Evolutionary conservation across 2,113 vertebrate genomes (phyloP).

Genomic region (Heloderma charlesbogerti): DNA sequence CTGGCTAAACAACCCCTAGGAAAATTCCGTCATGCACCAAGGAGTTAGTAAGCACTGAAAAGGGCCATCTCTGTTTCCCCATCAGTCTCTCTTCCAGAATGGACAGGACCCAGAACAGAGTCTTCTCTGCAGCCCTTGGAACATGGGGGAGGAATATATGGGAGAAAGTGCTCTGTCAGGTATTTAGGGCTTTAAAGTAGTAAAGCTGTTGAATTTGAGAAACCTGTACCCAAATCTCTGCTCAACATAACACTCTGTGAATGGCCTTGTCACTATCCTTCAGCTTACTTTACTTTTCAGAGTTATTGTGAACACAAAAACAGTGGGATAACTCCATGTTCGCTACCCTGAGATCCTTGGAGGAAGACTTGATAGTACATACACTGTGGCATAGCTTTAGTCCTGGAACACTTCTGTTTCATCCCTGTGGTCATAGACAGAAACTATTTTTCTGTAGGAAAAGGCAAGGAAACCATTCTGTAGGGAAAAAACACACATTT

Average conservation of each 20-base stretch:
- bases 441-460: background rate
- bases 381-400: background rate
- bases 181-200: background rate
- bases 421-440: background rate
- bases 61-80: background rate
- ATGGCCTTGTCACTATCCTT: background rate
- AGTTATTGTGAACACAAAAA: background rate
- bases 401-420: background rate
- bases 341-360: background rate
- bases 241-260: background rate
- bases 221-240: background rate
- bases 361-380: too few relatives aligned
- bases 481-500: too few relatives aligned
- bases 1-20: background rate
- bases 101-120: background rate
- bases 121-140: background rate
- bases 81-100: background rate
- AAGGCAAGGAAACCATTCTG: background rate
- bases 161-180: background rate
- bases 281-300: background rate
- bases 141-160: background rate
- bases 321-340: background rate
- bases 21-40: background rate
- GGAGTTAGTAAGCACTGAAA: background rate
- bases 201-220: background rate